Conservation (phyloP, 2,888 invertebrate species). For the Leucozona laternaria region DNA sequence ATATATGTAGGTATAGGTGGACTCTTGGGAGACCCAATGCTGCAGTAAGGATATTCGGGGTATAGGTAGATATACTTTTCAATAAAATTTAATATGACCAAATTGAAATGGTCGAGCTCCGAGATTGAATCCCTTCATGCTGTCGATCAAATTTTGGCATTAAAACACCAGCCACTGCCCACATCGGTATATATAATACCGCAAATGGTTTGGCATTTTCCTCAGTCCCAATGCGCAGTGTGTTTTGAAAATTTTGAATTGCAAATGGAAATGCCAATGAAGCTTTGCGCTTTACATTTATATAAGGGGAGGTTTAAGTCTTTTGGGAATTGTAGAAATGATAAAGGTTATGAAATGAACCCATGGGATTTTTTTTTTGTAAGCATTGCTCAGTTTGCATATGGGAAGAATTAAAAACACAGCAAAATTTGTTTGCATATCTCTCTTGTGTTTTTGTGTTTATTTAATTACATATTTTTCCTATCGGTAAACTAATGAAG, state of each 20-base stretch:
- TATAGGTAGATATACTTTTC: constrained; percentile 26
- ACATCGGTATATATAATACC: background rate
- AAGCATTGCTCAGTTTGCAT: background rate
- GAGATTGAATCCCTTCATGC: constrained; percentile 16
- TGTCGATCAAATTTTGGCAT: constrained; percentile 65
- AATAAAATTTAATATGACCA: constrained; percentile 69
- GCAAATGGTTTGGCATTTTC: background rate
- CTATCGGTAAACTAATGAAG: background rate
- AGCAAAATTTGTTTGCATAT: background rate
- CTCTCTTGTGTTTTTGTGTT: background rate
- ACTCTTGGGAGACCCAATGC: background rate
- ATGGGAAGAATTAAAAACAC: background rate
- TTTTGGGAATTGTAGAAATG: constrained; percentile 3
- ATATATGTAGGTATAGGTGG: background rate
- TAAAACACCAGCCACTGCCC: constrained; percentile 15
- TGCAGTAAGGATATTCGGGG: constrained; percentile 6
- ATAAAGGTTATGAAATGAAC: background rate
- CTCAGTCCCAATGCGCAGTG: background rate
- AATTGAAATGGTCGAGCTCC: constrained; percentile 36
- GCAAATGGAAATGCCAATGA: background rate
- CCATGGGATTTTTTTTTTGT: background rate
- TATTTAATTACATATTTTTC: background rate
- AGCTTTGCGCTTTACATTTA: background rate
- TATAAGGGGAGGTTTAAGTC: background rate
- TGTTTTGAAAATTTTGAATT: constrained; percentile 4